phyloP scores from a whole-genome alignment of 35 echinoderm and acorn worm species.

The Ophiothrix spiculata region DNA sequence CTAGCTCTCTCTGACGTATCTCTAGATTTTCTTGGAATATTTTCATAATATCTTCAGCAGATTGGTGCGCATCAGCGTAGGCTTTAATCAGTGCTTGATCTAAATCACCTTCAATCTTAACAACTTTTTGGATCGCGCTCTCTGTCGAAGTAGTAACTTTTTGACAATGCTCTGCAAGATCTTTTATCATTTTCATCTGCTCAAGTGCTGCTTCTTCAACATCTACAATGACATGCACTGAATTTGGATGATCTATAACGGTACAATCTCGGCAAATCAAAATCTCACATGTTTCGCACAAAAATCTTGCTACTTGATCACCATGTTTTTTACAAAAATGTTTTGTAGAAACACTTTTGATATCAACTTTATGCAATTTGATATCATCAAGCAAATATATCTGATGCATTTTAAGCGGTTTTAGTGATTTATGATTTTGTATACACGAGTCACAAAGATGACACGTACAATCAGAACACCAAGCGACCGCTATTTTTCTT shows the following conservation, averaged over 20 bases:
- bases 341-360: no score
- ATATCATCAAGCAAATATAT: no score
- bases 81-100: not conserved
- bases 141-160: not conserved
- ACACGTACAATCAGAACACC: no score
- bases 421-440: no score
- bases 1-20: no score
- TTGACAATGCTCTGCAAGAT: not conserved
- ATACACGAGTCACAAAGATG: no score
- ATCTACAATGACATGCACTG: not conserved
- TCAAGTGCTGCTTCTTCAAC: not conserved
- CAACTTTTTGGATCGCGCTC: not conserved
- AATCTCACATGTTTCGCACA: slow-evolving; percentile 18
- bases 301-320: not conserved
- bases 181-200: not conserved
- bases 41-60: no score
- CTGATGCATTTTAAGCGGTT: no score
- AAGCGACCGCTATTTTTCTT: no score
- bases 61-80: no score
- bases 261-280: slow-evolving; percentile 15
- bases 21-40: no score
- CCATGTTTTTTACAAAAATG: not conserved
- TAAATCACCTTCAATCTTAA: not conserved
- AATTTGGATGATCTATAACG: not conserved
- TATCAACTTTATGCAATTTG: no score